These are phyloP conservation scores for Mobula birostris DNA, from an alignment of 2,113 vertebrate species.

Conservation along the genomic window DNA sequence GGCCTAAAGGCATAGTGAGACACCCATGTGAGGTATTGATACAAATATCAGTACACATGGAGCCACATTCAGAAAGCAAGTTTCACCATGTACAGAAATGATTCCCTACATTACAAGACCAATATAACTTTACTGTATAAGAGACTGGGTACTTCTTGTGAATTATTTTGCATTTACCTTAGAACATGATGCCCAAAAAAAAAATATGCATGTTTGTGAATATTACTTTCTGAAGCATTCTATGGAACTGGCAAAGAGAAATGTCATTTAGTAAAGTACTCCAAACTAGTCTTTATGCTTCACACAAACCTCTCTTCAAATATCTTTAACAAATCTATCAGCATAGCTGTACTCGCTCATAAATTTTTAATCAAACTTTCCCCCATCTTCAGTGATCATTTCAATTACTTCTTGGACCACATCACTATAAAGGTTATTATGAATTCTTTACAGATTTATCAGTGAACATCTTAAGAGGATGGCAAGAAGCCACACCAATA, in stretches of 20 bases:
- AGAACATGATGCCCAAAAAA: background rate
- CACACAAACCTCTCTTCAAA: background rate
- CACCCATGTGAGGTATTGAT: no score
- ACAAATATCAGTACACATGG: background rate
- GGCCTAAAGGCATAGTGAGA: no score
- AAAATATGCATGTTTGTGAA: background rate
- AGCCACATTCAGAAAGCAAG: background rate
- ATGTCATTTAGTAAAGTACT: background rate
- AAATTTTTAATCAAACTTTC: background rate
- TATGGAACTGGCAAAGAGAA: background rate
- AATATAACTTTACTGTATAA: background rate
- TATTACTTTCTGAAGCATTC: background rate
- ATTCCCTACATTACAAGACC: background rate
- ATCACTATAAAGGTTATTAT: background rate
- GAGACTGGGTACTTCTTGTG: background rate
- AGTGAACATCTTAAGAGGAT: background rate
- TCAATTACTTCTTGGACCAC: background rate
- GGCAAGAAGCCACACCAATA: no score
- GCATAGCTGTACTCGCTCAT: background rate
- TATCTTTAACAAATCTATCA: background rate
- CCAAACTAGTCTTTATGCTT: background rate
- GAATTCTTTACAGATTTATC: background rate
- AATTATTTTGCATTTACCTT: background rate
- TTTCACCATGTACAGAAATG: background rate
- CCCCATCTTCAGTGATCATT: background rate